Percentiles rank a stretch among this genome's conserved stretches.
These are phyloP conservation scores for Lerista edwardsae DNA, from an alignment of 2,797 vertebrate genomes.

Conservation along the genomic window DNA sequence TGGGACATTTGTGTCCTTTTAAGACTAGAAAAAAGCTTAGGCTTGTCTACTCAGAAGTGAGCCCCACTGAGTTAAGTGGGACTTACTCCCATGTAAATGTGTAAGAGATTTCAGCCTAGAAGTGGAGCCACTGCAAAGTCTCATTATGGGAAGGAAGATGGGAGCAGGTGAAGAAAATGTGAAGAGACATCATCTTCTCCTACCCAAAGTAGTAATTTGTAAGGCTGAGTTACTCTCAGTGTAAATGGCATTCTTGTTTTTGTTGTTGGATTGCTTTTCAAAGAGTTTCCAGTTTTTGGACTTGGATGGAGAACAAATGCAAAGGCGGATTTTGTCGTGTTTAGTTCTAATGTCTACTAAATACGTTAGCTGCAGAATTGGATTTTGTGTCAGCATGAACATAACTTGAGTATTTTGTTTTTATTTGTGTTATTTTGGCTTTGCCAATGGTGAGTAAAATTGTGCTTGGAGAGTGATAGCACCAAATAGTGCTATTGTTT, in stretches of 20 bases:
- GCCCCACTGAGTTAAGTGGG: no score
- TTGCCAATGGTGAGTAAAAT: neutral
- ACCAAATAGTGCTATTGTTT: neutral
- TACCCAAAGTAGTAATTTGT: neutral
- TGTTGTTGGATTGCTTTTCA: neutral
- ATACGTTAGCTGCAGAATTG: neutral
- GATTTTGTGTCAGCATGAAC: neutral
- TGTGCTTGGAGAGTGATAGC: neutral
- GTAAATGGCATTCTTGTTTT: neutral
- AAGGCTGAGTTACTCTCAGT: neutral
- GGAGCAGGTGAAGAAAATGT: neutral
- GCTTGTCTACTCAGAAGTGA: no score
- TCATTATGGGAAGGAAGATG: no score
- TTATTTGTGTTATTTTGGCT: neutral
- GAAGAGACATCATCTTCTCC: neutral
- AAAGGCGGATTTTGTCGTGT: neutral
- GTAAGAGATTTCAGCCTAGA: neutral
- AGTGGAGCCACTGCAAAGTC: neutral
- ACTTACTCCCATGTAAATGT: no score
- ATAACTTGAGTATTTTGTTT: neutral
- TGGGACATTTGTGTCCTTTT: no score
- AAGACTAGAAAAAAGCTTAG: neutral
- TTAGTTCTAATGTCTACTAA: neutral
- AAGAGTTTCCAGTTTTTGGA: neutral
- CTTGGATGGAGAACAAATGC: neutral